Evolutionary conservation across 1,140 invertebrate genomes (phyloP).

Genomic region (Ditylenchus dipsaci): DNA sequence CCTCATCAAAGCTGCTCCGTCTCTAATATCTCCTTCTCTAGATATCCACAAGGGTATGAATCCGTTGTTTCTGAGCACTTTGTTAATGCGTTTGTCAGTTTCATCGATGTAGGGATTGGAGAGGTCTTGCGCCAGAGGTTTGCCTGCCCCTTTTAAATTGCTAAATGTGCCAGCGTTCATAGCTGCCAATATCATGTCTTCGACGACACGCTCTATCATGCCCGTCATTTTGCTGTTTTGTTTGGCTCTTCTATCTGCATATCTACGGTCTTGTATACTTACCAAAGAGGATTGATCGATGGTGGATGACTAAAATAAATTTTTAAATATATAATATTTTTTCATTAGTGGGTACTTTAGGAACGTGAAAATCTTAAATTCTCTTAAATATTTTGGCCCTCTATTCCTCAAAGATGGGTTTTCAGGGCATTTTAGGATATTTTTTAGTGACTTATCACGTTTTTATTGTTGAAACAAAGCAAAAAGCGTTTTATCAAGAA

Average conservation of each 20-base stretch:
- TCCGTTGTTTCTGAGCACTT: slow-evolving; percentile 22
- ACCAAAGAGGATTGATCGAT: too few species aligned
- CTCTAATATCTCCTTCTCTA: slow-evolving; percentile 17
- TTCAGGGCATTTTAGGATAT: too few species aligned
- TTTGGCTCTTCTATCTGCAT: not conserved
- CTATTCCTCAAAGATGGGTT: too few species aligned
- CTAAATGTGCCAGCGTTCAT: slow-evolving; percentile 20
- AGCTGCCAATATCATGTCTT: slow-evolving; percentile 20
- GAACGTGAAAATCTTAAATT: too few species aligned
- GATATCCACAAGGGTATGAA: slow-evolving; percentile 13
- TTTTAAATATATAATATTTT: too few species aligned
- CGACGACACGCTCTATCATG: slow-evolving; percentile 24
- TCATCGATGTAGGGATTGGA: slow-evolving; percentile 23
- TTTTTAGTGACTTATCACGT: too few species aligned
- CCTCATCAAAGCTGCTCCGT: slow-evolving; percentile 4
- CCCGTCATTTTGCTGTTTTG: slow-evolving; percentile 7
- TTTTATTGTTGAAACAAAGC: too few species aligned
- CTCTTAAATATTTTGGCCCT: too few species aligned
- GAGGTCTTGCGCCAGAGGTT: slow-evolving; percentile 15
- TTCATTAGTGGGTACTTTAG: too few species aligned
- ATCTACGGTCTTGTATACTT: not conserved
- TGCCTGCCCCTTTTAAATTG: slow-evolving; percentile 16
- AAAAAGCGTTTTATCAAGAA: too few species aligned
- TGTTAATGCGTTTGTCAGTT: slow-evolving; percentile 18
- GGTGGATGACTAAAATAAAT: too few species aligned